A percentile compares a stretch with the other conserved stretches of the same genome.
Evolutionary conservation across 2,888 invertebrate species (phyloP).

Genomic region (Drosophila kambysellisi): DNA sequence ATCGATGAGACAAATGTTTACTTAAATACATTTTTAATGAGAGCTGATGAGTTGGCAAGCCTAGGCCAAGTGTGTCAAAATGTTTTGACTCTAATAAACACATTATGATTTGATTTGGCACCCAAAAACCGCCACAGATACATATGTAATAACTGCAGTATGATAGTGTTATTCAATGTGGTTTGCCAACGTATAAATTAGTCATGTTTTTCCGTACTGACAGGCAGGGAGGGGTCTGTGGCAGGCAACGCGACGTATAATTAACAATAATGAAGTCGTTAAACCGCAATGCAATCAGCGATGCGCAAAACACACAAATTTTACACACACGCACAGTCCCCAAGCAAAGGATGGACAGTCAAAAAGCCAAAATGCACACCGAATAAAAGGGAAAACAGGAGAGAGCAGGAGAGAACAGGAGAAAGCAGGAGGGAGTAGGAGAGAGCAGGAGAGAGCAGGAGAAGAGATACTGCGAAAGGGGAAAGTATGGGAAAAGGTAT

Average conservation of each 20-base stretch:
- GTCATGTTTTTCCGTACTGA: constrained; percentile 48
- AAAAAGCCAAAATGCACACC: constrained; percentile 59
- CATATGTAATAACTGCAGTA: constrained; percentile 31
- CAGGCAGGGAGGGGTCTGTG: constrained; percentile 20
- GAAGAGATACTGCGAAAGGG: not conserved
- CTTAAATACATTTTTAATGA: not conserved
- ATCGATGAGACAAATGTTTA: not conserved
- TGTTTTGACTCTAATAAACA: not conserved
- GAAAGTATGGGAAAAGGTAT: constrained; percentile 6
- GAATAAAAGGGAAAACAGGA: constrained; percentile 25
- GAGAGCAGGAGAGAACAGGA: not conserved
- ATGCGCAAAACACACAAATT: constrained; percentile 76
- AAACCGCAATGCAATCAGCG: constrained; percentile 81
- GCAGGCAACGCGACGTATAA: constrained; percentile 68
- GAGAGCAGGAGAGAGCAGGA: not conserved
- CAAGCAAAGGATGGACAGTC: constrained; percentile 29
- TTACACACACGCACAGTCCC: constrained; percentile 22
- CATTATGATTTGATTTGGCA: constrained; percentile 24
- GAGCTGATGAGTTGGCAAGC: not conserved
- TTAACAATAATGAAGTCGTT: constrained; percentile 81
- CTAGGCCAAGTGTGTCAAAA: not conserved
- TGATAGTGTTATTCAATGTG: constrained; percentile 25
- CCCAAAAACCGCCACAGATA: constrained; percentile 12
- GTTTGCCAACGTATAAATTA: constrained; percentile 46
- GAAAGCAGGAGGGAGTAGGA: not conserved